Conservation (phyloP, 2,113 vertebrate species). For the Macaca nemestrina region DNA sequence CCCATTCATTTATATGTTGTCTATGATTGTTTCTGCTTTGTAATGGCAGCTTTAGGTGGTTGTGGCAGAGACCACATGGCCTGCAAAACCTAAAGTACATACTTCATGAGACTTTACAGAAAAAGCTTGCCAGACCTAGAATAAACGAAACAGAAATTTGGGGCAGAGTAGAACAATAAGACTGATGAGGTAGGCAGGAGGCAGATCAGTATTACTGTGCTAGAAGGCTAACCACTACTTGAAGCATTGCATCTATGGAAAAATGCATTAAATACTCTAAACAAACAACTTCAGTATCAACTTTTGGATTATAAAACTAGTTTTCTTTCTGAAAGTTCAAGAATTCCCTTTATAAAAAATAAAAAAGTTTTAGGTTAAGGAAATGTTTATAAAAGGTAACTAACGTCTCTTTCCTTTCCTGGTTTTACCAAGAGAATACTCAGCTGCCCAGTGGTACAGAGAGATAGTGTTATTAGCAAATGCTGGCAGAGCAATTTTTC, state of each 20-base stretch:
- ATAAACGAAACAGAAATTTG: not conserved
- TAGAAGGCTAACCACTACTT: not conserved
- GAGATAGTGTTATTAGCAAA: not conserved
- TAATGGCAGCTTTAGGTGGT: not conserved
- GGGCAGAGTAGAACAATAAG: not conserved
- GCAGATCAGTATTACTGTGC: no score
- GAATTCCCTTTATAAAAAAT: not conserved
- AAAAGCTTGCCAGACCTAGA: not conserved
- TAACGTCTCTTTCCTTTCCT: not conserved
- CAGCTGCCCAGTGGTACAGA: not conserved
- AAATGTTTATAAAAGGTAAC: not conserved
- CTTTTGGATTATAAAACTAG: not conserved
- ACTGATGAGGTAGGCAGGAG: not conserved
- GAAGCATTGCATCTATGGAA: not conserved
- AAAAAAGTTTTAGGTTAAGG: not conserved
- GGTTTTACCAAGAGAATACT: not conserved
- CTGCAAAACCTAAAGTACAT: not conserved
- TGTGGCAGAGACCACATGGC: accelerated
- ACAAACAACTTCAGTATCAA: not conserved
- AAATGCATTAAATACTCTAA: not conserved
- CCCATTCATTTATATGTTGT: no score
- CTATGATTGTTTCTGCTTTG: accelerated
- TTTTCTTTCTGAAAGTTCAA: not conserved
- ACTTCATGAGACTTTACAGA: not conserved
- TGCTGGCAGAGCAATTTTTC: constrained; percentile 12